These are phyloP conservation scores for Donacobius atricapilla DNA, from an alignment of 2,113 vertebrate genomes.

Conservation along the genomic window DNA sequence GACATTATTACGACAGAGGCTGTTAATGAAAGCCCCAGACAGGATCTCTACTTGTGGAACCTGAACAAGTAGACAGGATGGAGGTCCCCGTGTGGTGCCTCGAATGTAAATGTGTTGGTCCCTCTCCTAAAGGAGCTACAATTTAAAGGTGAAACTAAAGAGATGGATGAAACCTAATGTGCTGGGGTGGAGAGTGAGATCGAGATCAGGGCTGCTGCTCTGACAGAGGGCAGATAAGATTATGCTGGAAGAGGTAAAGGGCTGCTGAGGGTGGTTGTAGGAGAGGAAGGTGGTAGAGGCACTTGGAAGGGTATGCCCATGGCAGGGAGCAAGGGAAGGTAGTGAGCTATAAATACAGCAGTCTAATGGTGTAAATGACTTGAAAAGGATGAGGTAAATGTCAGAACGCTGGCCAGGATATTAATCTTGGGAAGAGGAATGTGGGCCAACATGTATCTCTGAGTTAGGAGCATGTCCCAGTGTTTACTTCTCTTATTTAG, in stretches of 20 bases:
- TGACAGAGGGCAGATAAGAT: constrained; percentile 15
- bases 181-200: constrained; percentile 13
- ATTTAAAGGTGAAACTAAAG: constrained; percentile 7
- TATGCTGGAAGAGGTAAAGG: neutral
- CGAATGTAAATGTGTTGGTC: neutral
- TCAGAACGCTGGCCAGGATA: constrained; percentile 32
- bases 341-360: constrained; percentile 20
- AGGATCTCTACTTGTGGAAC: neutral
- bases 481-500: neutral
- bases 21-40: neutral
- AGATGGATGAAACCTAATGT: constrained; percentile 24
- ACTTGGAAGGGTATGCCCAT: neutral
- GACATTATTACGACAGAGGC: neutral
- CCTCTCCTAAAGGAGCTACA: neutral
- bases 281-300: neutral
- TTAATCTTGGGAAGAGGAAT: constrained; percentile 49
- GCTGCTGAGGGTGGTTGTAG: neutral
- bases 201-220: constrained; percentile 30
- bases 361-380: constrained; percentile 31
- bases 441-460: constrained; percentile 8
- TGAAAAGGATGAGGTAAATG: constrained; percentile 52
- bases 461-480: neutral
- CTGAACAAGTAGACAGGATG: neutral
- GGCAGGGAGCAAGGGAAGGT: neutral
- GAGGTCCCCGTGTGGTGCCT: neutral